Conservation (phyloP, 1,140 invertebrate genomes). For the Andrena cerasifolii region DNA sequence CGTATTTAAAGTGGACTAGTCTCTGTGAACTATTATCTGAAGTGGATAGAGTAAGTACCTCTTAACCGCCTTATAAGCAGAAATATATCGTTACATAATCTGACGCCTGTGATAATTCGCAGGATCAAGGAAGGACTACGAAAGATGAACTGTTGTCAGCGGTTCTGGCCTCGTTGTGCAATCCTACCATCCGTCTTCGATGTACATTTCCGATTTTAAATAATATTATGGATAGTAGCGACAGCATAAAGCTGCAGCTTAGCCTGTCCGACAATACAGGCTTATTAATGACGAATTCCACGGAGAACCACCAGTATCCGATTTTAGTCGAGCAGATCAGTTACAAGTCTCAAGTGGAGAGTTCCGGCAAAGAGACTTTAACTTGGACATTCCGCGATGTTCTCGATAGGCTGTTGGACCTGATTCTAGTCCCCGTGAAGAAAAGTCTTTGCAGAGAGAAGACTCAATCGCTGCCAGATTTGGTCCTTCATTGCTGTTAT, state of each 20-base stretch:
- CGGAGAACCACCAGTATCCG: slow-evolving; percentile 89
- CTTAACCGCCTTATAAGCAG: background rate
- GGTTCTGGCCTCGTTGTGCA: slow-evolving; percentile 91
- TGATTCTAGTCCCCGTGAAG: slow-evolving; percentile 91
- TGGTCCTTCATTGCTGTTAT: slow-evolving; percentile 93
- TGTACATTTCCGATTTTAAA: slow-evolving; percentile 89
- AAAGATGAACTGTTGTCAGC: slow-evolving; percentile 90
- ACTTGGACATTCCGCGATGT: slow-evolving; percentile 93
- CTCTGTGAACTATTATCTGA: slow-evolving; percentile 92
- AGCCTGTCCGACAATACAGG: slow-evolving; percentile 88
- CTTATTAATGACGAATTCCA: slow-evolving; percentile 87
- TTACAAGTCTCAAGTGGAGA: slow-evolving; percentile 83
- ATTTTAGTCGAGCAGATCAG: slow-evolving; percentile 92
- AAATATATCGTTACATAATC: background rate
- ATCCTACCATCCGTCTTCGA: slow-evolving; percentile 89
- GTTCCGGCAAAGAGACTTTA: slow-evolving; percentile 74
- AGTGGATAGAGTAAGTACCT: slow-evolving; percentile 88
- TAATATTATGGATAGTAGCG: slow-evolving; percentile 82
- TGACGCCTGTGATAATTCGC: slow-evolving; percentile 16
- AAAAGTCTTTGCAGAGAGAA: slow-evolving; percentile 85
- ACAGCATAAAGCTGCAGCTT: slow-evolving; percentile 83
- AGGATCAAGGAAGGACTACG: slow-evolving; percentile 78
- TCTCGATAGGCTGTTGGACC: slow-evolving; percentile 90
- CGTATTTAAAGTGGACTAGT: slow-evolving; percentile 95
- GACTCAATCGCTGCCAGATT: slow-evolving; percentile 83